Base-by-base conservation (phyloP, 2,888 invertebrate genomes). In the Rhagonycha lutea region DNA sequence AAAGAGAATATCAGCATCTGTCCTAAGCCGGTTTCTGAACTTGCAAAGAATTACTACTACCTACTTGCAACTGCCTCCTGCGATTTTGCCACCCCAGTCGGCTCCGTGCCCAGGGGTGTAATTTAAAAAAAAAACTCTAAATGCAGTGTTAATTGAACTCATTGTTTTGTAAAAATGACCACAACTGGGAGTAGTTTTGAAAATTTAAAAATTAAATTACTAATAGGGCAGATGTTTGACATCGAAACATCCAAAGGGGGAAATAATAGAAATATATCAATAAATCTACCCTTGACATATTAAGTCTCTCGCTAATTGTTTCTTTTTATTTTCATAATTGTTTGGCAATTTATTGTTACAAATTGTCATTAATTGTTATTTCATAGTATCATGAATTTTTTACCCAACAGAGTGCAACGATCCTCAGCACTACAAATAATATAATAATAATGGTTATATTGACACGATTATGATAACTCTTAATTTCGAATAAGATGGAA, bases 1-100 rank as follows among this genome's bases (percentile, higher is more conserved):
- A 81, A 79, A 70, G 74, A 76, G 68, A 70, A 69, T 69, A 81
- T 80, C 79, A 72, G 71, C 77, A 79, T 77, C 78, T 80, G 78
- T 70, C 29, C 67, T 70, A 63, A 77, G 77, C 77, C 77, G 77
- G 77, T 75, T 72, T 68, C 60, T 69, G 68, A 76, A 75, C 75
- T 68, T 72, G 71, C 26, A 68, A 72, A 68, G 70, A 65, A 65
- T 24, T 65, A 65, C 63, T 47, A 47, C 47, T 65, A 65, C 63
- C 63, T 65, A 65, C 63, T 65, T 65, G 26, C 18, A 24, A 65
- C 63, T n/a, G 24, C 63, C 63, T 65, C 23, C 26, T 65, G 63
- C 14, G 24, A 65, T 24, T 24, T 65, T 24, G 26, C 14, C 26
- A 65, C 63, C 63, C 63, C 63, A 24, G 26, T 14, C n/a, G 23